phyloP scores from a whole-genome alignment of 2,888 invertebrate genomes.

The Dichetophora obliterata region DNA sequence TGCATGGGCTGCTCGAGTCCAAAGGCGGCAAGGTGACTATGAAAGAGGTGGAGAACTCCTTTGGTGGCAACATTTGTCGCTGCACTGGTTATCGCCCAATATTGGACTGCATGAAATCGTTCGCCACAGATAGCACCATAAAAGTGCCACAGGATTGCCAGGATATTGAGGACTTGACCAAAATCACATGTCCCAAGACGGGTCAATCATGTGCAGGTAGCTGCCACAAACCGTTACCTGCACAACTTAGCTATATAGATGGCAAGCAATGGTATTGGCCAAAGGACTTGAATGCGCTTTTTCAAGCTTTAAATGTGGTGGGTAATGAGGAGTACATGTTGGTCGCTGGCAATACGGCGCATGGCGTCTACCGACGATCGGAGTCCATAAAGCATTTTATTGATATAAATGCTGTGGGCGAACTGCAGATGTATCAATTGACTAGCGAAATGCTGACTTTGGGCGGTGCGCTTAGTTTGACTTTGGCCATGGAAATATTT shows the following conservation, averaged over 20 bases:
- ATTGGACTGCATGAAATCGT: constrained; percentile 79
- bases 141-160: constrained; percentile 65
- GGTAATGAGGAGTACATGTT: constrained; percentile 73
- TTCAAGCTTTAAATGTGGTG: constrained; percentile 59
- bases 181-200: constrained; percentile 61
- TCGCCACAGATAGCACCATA: constrained; percentile 73
- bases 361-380: constrained; percentile 72
- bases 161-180: constrained; percentile 63
- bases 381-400: constrained; percentile 71
- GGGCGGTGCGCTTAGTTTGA: constrained; percentile 70
- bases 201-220: constrained; percentile 59
- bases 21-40: constrained; percentile 71
- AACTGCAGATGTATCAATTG: constrained; percentile 71
- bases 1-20: constrained; percentile 71
- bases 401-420: constrained; percentile 74
- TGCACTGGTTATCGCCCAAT: constrained; percentile 84
- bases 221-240: constrained; percentile 49
- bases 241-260: constrained; percentile 40
- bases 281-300: constrained; percentile 48
- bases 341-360: constrained; percentile 81
- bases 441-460: constrained; percentile 53
- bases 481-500: constrained; percentile 71
- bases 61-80: constrained; percentile 70
- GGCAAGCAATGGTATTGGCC: constrained; percentile 57
- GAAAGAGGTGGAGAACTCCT: constrained; percentile 75